Base-by-base conservation (phyloP, 2,113 vertebrate species). In the Macroglossus sobrinus region DNA sequence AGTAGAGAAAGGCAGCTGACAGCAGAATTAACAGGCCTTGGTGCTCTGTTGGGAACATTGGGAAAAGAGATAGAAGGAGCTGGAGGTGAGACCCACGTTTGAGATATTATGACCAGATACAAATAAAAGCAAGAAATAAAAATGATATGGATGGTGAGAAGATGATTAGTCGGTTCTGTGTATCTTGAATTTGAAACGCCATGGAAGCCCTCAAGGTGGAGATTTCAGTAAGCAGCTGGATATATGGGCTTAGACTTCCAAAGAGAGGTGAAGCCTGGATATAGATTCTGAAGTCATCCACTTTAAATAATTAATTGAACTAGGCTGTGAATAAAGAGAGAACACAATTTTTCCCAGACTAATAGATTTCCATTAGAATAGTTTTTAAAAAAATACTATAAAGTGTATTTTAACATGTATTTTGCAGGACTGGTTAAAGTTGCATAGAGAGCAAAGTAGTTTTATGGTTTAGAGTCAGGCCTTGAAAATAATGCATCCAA, bases 391-490 rank as follows among this genome's bases (percentile, higher is more conserved):
- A 95, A 94, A 95, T 84, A 86, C 84, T 24, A 16, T 69, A 43
- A 64, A 91, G 78, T 89, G 10, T 68, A 85, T 93, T 85, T 96
- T 94, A 96, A 92, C 59, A 93, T 45, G 93, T 90, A 90, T 80
- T 95, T 97, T 97, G n/a, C 33, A 95, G 69, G 68, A 79, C 86
- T 84, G 53, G 93, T 93, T 97, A 97, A 91, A 97, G 97, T 96
- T 95, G 91, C n/a, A 89, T 19, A 68, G n/a, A 82, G 38, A 63
- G 35, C 38, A 86, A 61, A 95, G 66, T 92, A 84, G 43, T 88
- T 95, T 96, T 79, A 90, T 84, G 38, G 38, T 69, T 85, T 93
- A 93, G 92, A 88, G 47, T 93, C 53, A 74, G 40, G 68, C 24
- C 64, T 94, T 94, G 94, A 96, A 95, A 96, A 91, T 95, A 85